Evolutionary conservation across 1,140 invertebrate species (phyloP).

Genomic region (Hyles euphorbiae): DNA sequence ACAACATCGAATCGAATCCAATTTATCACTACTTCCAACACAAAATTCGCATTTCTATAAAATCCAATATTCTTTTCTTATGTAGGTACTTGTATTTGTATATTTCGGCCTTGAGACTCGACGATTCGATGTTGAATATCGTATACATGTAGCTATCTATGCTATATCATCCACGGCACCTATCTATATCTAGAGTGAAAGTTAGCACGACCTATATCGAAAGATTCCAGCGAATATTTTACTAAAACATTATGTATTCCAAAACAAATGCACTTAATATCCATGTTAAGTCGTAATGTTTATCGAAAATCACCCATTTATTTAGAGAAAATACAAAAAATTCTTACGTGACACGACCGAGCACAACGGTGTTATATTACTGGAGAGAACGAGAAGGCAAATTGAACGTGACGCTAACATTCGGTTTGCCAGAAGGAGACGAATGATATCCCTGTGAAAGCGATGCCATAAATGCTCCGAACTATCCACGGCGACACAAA

Average conservation of each 20-base stretch:
- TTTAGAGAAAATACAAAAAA: constrained; percentile 68
- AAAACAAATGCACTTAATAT: constrained; percentile 28
- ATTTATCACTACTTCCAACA: constrained; percentile 20
- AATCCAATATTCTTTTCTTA: constrained; percentile 54
- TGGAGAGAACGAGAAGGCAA: constrained; percentile 64
- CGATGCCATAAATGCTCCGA: constrained; percentile 73
- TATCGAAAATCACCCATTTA: constrained; percentile 46
- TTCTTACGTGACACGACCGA: constrained; percentile 74
- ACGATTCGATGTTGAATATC: constrained; percentile 70
- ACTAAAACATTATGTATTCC: constrained; percentile 24
- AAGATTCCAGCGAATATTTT: constrained; percentile 25
- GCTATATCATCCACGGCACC: constrained; percentile 64
- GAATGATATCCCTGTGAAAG: constrained; percentile 69
- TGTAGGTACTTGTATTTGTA: constrained; percentile 57
- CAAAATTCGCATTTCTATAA: constrained; percentile 38
- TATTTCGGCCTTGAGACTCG: constrained; percentile 72
- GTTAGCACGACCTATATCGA: constrained; percentile 63
- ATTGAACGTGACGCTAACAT: constrained; percentile 56
- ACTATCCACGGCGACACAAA: constrained; percentile 44
- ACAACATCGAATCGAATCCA: constrained; percentile 13
- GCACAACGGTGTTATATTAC: constrained; percentile 75
- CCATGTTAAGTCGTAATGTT: constrained; percentile 32
- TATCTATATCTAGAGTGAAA: constrained; percentile 74
- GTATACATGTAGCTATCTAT: constrained; percentile 56
- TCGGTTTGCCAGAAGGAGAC: constrained; percentile 59